phyloP scores from a whole-genome alignment of 2,888 invertebrate species.

The Linnaemya vulpina region DNA sequence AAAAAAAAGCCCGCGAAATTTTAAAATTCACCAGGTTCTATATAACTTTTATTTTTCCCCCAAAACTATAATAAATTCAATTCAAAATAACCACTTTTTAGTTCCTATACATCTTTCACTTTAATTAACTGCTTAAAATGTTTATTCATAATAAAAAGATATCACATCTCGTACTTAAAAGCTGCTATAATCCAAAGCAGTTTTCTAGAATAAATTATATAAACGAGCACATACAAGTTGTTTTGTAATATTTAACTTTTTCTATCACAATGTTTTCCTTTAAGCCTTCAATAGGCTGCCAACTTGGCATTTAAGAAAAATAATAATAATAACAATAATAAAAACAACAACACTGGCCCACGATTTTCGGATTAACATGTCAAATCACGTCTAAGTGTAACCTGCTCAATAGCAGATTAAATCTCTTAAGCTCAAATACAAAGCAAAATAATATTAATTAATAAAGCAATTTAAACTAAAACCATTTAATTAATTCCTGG shows the following conservation, averaged over 20 bases:
- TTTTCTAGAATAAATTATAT: neutral
- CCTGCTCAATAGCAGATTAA: constrained; percentile 40
- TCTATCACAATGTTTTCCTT: neutral
- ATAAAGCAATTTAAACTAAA: constrained; percentile 41
- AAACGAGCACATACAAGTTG: neutral
- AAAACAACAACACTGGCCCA: neutral
- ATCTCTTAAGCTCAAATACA: neutral
- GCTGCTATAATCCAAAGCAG: neutral
- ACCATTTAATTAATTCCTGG: constrained; percentile 39
- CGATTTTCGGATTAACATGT: constrained; percentile 35
- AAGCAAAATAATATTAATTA: constrained; percentile 27
- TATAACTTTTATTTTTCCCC: no score
- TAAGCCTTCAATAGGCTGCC: neutral
- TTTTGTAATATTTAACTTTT: neutral
- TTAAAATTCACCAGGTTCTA: no score
- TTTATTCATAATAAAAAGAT: no score
- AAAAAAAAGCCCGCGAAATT: no score
- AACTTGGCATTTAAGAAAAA: constrained; percentile 15
- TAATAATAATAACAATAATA: no score
- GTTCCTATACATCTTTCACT: no score
- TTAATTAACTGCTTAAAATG: no score
- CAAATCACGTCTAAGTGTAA: constrained; percentile 24
- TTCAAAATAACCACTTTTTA: no score
- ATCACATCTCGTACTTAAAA: neutral
- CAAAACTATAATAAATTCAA: no score